Percentiles rank a stretch among this genome's conserved stretches.
Evolutionary conservation across 2,888 invertebrate species (phyloP).

Genomic region (Hydrotaea diabolus): DNA sequence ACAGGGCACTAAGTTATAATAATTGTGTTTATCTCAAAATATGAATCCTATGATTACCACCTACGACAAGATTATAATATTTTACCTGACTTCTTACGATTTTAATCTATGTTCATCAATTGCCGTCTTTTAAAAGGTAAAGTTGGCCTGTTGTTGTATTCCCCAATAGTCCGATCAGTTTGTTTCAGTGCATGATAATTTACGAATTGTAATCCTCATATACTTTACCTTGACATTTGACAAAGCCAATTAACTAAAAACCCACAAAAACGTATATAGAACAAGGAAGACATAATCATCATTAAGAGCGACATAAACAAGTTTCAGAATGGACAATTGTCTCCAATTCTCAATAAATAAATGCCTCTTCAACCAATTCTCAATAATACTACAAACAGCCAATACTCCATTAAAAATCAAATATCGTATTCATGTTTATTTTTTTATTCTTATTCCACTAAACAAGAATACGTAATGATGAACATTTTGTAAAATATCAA

Average conservation of each 20-base stretch:
- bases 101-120: too few relatives aligned
- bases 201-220: neutral
- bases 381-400: neutral
- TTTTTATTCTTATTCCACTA: neutral
- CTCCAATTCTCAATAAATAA: neutral
- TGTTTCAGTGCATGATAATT: slow-evolving; percentile 26
- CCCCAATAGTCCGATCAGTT: too few relatives aligned
- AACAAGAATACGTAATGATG: slow-evolving; percentile 32
- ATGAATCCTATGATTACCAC: too few relatives aligned
- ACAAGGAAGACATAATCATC: slow-evolving; percentile 36
- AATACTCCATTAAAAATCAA: neutral
- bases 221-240: slow-evolving; percentile 57
- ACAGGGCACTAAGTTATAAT: too few relatives aligned
- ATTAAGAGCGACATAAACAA: slow-evolving; percentile 47
- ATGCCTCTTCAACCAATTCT: neutral
- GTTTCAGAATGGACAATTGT: slow-evolving; percentile 33
- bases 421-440: slow-evolving; percentile 8
- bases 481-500: slow-evolving; percentile 62
- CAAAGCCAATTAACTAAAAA: slow-evolving; percentile 39
- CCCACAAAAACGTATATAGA: slow-evolving; percentile 39
- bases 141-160: too few relatives aligned
- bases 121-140: too few relatives aligned
- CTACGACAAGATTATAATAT: too few relatives aligned
- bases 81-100: too few relatives aligned
- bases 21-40: too few relatives aligned